Evolutionary conservation across 2,797 vertebrate genomes (phyloP), one percentile per base, ranked within the genome.

Genomic region (Rachycentron canadum): DNA sequence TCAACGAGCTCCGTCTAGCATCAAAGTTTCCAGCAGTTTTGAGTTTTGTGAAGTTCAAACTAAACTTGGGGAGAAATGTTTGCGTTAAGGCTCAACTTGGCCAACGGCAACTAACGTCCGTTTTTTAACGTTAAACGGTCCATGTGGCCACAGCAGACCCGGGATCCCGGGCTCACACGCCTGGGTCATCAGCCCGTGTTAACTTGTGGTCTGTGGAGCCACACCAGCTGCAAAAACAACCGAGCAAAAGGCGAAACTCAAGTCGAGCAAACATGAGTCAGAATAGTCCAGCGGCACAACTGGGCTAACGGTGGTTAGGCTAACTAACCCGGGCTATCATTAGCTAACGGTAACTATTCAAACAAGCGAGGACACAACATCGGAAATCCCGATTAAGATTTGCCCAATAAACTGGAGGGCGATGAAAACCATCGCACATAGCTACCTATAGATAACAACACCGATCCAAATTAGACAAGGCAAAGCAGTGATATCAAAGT

Each of bases 181-280:
- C 13, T 21, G 7, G 61, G 43, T 50, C 19, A 26, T 21, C 36
- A 2, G 32, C 38, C 3, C 26, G 3, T 10, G 14, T n/a, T 8
- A 23, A 19, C 12, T 25, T 6, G 17, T 16, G 63, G 2, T 32
- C 14, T 7, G 57, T 30, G 36, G 3, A 43, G 13, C 26, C n/a
- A 19, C 78, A 82, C 34, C 78, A 76, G 61, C 67, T 50, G 74
- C 28, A 78, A 76, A 79, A 80, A 79, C 69, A 84, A 56, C 23
- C 25, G n/a, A 81, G 2, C 30, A 76, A 69, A 73, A 68, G 55
- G 25, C 32, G 50, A 88, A 83, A 87, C 73, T 79, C 19, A 28
- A 77, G 70, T 32, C 30, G 69, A 59, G 41, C 53, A 77, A 81
- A 78, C 82, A 21, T 76, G 87, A 91, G 83, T 90, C 88, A 87